A percentile compares a stretch with the other conserved stretches of the same genome.
Conservation (phyloP, 1,140 invertebrate genomes). For the Monomorium pharaonis region DNA sequence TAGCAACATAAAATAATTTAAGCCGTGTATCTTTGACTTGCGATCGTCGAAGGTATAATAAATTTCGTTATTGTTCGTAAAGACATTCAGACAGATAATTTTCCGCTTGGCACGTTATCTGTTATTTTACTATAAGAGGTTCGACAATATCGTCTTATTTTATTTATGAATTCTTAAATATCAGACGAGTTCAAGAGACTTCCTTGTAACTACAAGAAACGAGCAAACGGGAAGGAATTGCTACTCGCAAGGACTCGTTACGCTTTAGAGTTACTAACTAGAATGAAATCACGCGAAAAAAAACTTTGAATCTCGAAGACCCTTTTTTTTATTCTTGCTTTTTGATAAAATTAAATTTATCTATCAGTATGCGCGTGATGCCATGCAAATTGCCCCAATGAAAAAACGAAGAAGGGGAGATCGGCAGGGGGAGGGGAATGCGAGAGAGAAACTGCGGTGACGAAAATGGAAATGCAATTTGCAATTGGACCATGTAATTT, state of each 20-base stretch:
- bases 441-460: neutral
- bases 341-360: conserved; percentile 37
- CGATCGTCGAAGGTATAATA: neutral
- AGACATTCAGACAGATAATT: neutral
- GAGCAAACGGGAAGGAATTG: neutral
- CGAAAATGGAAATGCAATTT: conserved; percentile 60
- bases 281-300: conserved; percentile 15
- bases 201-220: neutral
- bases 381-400: conserved; percentile 48
- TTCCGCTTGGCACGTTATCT: neutral
- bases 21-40: neutral
- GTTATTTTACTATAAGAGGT: neutral
- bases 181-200: neutral
- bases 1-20: neutral
- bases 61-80: neutral
- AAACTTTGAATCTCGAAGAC: neutral
- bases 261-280: neutral
- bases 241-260: neutral
- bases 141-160: neutral
- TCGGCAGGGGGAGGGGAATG: neutral
- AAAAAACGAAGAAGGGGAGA: neutral
- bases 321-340: conserved; percentile 16
- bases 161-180: neutral
- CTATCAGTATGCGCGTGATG: conserved; percentile 32
- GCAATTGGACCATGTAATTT: conserved; percentile 63